phyloP scores from a whole-genome alignment of 2,888 invertebrate genomes.

The Chymomyza procnemis region DNA sequence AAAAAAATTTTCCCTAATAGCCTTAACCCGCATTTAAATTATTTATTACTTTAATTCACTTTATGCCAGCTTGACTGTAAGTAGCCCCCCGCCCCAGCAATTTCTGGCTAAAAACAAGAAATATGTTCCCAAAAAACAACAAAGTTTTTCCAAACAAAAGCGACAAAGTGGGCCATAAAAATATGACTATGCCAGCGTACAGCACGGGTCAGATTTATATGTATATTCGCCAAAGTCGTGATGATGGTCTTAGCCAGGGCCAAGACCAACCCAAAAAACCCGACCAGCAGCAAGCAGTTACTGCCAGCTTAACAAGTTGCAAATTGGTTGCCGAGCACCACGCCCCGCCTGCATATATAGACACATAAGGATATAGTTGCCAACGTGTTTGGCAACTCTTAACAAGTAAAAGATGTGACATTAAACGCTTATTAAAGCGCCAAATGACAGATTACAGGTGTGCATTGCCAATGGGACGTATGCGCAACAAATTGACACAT shows the following conservation, averaged over 20 bases:
- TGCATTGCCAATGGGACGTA: slow-evolving; percentile 34
- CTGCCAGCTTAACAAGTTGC: not conserved
- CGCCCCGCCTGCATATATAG: not conserved
- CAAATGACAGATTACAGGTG: slow-evolving; percentile 68
- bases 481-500: slow-evolving; percentile 66
- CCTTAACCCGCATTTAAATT: too few species aligned
- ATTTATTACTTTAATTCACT: too few species aligned
- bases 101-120: not conserved
- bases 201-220: not conserved
- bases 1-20: too few species aligned
- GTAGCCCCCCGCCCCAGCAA: not conserved
- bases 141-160: slow-evolving; percentile 51
- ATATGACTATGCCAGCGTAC: not conserved
- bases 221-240: not conserved
- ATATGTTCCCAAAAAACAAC: slow-evolving; percentile 12
- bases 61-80: not conserved
- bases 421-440: slow-evolving; percentile 65
- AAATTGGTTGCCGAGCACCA: not conserved
- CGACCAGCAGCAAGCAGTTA: not conserved
- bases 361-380: not conserved
- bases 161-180: slow-evolving; percentile 26
- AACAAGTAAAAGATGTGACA: slow-evolving; percentile 9
- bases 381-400: slow-evolving; percentile 1
- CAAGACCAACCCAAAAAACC: not conserved
- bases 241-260: not conserved